These are phyloP conservation scores for Cyanoderma ruficeps DNA, from an alignment of 2,113 vertebrate genomes.

Conservation along the genomic window DNA sequence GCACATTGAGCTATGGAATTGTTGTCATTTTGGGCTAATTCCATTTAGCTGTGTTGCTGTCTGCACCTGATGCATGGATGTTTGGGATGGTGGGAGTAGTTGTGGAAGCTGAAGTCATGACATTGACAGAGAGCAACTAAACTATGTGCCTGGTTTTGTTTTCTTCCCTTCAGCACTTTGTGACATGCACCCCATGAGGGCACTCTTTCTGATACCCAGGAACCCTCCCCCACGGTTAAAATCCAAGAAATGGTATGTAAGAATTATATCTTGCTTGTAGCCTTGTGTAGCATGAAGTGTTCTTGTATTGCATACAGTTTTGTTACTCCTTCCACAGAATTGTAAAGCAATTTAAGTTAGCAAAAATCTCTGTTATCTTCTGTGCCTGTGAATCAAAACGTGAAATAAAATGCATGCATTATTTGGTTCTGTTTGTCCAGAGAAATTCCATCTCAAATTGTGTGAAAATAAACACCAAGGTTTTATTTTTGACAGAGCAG, in stretches of 20 bases:
- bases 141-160: not conserved
- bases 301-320: not conserved
- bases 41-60: not conserved
- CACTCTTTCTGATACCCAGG: constrained; percentile 98
- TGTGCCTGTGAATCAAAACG: not conserved
- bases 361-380: not conserved
- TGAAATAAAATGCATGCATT: not conserved
- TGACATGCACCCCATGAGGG: constrained; percentile 99
- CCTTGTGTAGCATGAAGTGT: not conserved
- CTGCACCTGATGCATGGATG: not conserved
- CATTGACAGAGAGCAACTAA: not conserved
- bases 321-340: not conserved
- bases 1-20: not conserved
- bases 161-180: constrained; percentile 85
- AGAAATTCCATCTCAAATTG: not conserved
- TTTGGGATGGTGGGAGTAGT: not conserved
- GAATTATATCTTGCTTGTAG: not conserved
- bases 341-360: not conserved
- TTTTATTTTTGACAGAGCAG: not conserved
- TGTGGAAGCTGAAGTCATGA: not conserved
- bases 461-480: not conserved
- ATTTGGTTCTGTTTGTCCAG: not conserved
- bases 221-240: constrained; percentile 98
- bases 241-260: constrained; percentile 97
- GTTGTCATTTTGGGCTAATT: not conserved